Percentiles rank a stretch among this genome's conserved stretches.
Evolutionary conservation across 2,888 invertebrate genomes (phyloP).

Genomic region (Bembecia ichneumoniformis): DNA sequence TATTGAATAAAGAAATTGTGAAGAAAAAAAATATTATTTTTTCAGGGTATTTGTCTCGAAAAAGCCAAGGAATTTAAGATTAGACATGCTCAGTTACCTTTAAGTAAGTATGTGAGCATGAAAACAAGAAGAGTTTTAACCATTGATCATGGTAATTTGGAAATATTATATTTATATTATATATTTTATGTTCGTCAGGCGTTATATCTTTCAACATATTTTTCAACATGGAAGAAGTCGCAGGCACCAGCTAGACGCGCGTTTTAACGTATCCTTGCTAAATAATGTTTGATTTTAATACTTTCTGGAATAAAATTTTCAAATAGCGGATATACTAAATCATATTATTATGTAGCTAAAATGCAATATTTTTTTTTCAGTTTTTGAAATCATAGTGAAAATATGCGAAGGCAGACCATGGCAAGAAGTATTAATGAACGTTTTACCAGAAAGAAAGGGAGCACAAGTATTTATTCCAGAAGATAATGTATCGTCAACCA

Average conservation of each 20-base stretch:
- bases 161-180: no score
- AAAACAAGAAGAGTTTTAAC: slow-evolving; percentile 94
- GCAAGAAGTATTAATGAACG: slow-evolving; percentile 83
- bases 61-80: slow-evolving; percentile 85
- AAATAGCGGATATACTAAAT: neutral
- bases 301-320: no score
- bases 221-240: neutral
- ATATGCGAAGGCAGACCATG: slow-evolving; percentile 84
- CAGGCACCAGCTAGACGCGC: neutral
- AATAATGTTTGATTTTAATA: no score
- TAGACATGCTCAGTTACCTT: slow-evolving; percentile 87
- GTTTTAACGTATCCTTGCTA: neutral
- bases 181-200: no score
- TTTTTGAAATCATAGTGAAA: slow-evolving; percentile 85
- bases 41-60: slow-evolving; percentile 86
- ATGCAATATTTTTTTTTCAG: slow-evolving; percentile 58
- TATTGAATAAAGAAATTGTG: no score
- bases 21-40: neutral
- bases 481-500: slow-evolving; percentile 19
- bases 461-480: slow-evolving; percentile 59
- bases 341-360: neutral
- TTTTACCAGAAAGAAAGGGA: slow-evolving; percentile 84
- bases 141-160: slow-evolving; percentile 87
- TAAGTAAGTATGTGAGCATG: slow-evolving; percentile 91
- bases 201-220: neutral